These are phyloP conservation scores for Diachasma alloeum DNA, from an alignment of 1,140 invertebrate genomes.

Conservation along the genomic window DNA sequence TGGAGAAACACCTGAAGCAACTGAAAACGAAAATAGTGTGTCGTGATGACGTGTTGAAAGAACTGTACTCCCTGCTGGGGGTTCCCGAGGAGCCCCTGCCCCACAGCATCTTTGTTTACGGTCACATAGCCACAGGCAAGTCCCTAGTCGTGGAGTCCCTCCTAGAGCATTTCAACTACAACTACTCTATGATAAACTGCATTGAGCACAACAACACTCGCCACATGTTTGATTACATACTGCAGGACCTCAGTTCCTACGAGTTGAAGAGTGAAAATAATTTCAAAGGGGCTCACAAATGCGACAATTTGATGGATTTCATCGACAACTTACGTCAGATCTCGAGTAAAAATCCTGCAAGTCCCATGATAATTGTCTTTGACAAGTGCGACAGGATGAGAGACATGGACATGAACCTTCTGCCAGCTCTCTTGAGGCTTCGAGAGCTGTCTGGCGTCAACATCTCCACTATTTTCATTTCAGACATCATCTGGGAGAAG, in stretches of 20 bases:
- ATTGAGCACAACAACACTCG: constrained; percentile 81
- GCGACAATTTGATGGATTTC: constrained; percentile 81
- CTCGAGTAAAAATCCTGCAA: constrained; percentile 36
- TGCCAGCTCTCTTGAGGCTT: constrained; percentile 75
- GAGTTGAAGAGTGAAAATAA: constrained; percentile 49
- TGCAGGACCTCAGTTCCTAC: constrained; percentile 68
- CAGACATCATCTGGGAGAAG: constrained; percentile 82
- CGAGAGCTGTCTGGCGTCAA: constrained; percentile 77
- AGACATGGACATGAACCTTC: constrained; percentile 75
- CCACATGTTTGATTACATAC: constrained; percentile 80
- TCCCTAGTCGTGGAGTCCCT: constrained; percentile 71
- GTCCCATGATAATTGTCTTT: constrained; percentile 72
- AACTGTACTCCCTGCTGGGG: constrained; percentile 70
- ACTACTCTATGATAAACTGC: constrained; percentile 78
- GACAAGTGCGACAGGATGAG: constrained; percentile 83
- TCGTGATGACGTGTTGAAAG: constrained; percentile 68
- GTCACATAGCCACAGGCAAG: constrained; percentile 84
- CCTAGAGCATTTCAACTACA: constrained; percentile 69
- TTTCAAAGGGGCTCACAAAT: constrained; percentile 61
- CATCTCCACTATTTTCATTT: constrained; percentile 80
- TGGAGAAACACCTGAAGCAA: constrained; percentile 62
- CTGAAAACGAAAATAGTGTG: constrained; percentile 64
- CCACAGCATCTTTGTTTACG: constrained; percentile 76
- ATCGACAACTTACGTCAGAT: constrained; percentile 67
- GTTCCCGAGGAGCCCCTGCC: constrained; percentile 69